Conservation (phyloP, 2,113 vertebrate genomes). For the Cyprinodon brontotheroides region DNA sequence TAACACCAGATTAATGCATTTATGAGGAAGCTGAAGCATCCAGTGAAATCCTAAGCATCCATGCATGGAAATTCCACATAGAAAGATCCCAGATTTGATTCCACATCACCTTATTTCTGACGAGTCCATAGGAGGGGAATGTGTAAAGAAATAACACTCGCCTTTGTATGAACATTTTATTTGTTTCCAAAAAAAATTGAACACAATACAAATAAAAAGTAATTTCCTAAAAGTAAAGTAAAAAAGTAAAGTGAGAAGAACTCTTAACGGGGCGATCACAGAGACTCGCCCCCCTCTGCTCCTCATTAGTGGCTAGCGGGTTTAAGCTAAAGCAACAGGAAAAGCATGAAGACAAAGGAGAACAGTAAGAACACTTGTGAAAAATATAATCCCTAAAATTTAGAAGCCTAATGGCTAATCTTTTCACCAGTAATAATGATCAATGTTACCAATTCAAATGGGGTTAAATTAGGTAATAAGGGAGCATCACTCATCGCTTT, state of each 20-base stretch:
- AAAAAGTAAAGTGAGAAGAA: conserved; percentile 38
- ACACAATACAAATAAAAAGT: conserved; percentile 70
- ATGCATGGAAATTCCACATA: neutral
- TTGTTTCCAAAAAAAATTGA: conserved; percentile 68
- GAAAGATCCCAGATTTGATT: neutral
- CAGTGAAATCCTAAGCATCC: no score
- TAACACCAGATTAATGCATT: neutral
- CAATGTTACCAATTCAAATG: conserved; percentile 40
- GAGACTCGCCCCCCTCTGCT: conserved; percentile 18
- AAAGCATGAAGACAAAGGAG: neutral
- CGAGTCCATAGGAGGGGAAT: neutral
- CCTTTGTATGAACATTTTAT: conserved; percentile 67
- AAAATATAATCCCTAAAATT: neutral
- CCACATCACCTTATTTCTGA: neutral
- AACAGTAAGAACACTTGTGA: neutral
- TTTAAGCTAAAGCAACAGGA: conserved; percentile 18
- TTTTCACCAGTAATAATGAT: conserved; percentile 14
- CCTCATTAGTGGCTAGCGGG: conserved; percentile 39
- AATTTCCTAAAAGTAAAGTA: no score
- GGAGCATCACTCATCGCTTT: no score
- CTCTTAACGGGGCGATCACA: conserved; percentile 21
- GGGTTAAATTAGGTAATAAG: conserved; percentile 6
- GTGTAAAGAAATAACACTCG: neutral
- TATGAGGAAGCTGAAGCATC: neutral
- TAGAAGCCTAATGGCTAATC: neutral